Percentiles rank a stretch among this genome's conserved stretches.
Evolutionary conservation across 2,797 vertebrate species (phyloP).

Genomic region (Clamator glandarius): DNA sequence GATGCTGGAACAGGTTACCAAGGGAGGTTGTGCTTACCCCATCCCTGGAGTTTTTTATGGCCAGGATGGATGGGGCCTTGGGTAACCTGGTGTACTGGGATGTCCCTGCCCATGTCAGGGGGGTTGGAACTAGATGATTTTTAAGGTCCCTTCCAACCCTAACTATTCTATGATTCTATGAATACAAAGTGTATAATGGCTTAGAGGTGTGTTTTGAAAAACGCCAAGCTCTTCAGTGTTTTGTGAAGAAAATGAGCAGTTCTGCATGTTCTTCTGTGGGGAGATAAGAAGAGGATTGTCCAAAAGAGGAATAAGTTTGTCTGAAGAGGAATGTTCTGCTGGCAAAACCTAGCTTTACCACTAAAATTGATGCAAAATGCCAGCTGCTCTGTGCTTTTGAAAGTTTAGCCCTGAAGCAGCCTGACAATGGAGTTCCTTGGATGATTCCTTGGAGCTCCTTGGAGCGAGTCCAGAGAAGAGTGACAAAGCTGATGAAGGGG

Average conservation of each 20-base stretch:
- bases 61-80: too few species aligned
- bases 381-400: background rate
- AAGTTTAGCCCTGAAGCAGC: background rate
- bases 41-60: too few species aligned
- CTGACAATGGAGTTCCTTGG: background rate
- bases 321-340: background rate
- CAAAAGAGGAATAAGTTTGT: background rate
- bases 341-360: background rate
- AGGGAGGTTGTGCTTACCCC: too few species aligned
- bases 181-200: background rate
- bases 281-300: background rate
- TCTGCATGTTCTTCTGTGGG: background rate
- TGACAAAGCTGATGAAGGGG: too few species aligned
- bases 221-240: background rate
- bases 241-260: background rate
- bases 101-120: too few species aligned
- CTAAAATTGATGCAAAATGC: background rate
- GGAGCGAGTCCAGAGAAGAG: too few species aligned
- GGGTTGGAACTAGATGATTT: too few species aligned
- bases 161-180: too few species aligned
- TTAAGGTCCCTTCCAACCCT: too few species aligned
- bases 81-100: too few species aligned
- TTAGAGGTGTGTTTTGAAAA: background rate
- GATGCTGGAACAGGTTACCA: too few species aligned
- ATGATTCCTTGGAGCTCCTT: too few species aligned